Base-by-base conservation (phyloP, 1,140 invertebrate genomes). In the Arctopsyche grandis region DNA sequence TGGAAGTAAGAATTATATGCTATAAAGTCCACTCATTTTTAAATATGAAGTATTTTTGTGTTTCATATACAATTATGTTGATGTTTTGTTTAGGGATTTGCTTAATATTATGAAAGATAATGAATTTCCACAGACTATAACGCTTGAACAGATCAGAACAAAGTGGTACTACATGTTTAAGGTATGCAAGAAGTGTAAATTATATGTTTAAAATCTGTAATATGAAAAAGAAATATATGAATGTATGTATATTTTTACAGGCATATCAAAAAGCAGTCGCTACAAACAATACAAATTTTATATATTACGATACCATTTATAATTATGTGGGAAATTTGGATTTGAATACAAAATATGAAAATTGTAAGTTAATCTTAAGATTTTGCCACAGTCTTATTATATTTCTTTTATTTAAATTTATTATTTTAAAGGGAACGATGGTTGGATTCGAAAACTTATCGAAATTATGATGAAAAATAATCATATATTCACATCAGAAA, bases 201-300 rank as follows among this genome's bases (percentile, higher is more conserved):
- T 19, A n/a, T 52, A 26, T 69, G 24, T 24, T 69, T 5, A 1
- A 48, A 46, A 69, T 5, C 29, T 29, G 7, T 48, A 48, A 3
- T 52, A 38, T 74, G 19, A 74, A 16, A 69, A 52, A 52, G 19
- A 48, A 60, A n/a, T n/a, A n/a, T 44, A 66, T 69, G 43, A 48
- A 12, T 38, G 43, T 16, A n/a, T 52, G 16, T 69, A 0, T 21
- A 70, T 60, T 73, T 16, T 79, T 79, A 63, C 52, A 82, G 81
- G 78, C 78, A 22, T 82, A 82, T 70, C 69, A 77, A 70, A 82
- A 80, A 75, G 78, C 81, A 21, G 75, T 82, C 14, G n/a, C 76
- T 19, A 12, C 24, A 19, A 82, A 79, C 58, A 79, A 78, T 69
- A 82, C 56, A 24, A 80, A 79, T 7, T 82, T 78, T 78, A 78